phyloP scores from a whole-genome alignment of 2,888 invertebrate genomes.

The Zygogramma bicolorata region DNA sequence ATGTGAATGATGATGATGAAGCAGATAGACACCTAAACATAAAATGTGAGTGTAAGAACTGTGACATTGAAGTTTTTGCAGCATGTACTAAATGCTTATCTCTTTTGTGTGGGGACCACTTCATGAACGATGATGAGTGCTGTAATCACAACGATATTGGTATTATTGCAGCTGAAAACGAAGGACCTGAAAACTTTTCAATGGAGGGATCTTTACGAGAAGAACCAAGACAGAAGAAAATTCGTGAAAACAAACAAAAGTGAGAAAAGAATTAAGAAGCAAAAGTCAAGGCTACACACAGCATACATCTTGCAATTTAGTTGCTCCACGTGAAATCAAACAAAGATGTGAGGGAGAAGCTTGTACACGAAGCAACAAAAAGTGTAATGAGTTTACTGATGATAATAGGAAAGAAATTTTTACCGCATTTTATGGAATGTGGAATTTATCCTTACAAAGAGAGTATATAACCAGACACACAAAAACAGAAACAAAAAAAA shows the following conservation, averaged over 20 bases:
- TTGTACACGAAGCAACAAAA: not conserved
- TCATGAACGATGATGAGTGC: not conserved
- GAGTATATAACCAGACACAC: not conserved
- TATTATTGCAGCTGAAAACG: not conserved
- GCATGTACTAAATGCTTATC: not conserved
- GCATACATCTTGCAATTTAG: not conserved
- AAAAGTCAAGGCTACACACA: not conserved
- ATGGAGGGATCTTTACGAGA: not conserved
- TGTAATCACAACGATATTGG: no score
- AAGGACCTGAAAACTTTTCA: not conserved
- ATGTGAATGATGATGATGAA: not conserved
- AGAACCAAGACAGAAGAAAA: not conserved
- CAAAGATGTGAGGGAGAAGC: not conserved
- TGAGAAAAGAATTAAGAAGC: not conserved
- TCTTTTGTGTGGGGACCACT: not conserved
- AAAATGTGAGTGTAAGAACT: not conserved
- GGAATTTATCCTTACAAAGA: not conserved
- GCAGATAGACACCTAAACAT: not conserved
- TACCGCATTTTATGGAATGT: not conserved
- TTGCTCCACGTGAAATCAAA: not conserved
- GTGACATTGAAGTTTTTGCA: not conserved
- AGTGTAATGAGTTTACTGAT: not conserved
- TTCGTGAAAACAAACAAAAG: not conserved
- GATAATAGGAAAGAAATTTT: not conserved
- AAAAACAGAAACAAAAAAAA: not conserved